These are phyloP conservation scores for Heliconius congener DNA, from an alignment of 1,140 invertebrate genomes.

Conservation along the genomic window DNA sequence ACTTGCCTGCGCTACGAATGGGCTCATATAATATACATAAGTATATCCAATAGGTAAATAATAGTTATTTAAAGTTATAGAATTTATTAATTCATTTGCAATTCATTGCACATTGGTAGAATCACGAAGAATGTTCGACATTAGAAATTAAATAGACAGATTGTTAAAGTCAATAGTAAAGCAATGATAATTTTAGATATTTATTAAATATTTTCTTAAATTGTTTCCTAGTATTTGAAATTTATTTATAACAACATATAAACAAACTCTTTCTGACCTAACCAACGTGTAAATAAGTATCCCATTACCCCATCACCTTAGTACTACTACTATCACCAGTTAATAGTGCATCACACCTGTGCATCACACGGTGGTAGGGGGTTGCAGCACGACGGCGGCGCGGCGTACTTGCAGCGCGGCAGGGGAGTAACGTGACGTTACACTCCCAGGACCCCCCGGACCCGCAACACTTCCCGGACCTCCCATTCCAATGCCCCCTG, in stretches of 20 bases:
- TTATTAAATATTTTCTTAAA: not conserved
- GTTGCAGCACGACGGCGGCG: slow-evolving; percentile 89
- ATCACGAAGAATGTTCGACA: too few relatives aligned
- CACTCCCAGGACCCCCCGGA: slow-evolving; percentile 19
- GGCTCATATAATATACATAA: too few relatives aligned
- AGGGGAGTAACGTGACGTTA: slow-evolving; percentile 79
- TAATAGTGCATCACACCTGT: slow-evolving; percentile 66
- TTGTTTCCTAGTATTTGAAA: too few relatives aligned
- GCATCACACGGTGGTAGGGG: slow-evolving; percentile 89
- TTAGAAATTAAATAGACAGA: too few relatives aligned
- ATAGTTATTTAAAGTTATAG: too few relatives aligned
- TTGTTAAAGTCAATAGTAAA: too few relatives aligned
- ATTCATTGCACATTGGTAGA: too few relatives aligned
- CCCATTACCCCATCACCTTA: not conserved
- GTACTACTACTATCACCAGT: slow-evolving; percentile 8
- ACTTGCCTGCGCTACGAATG: too few relatives aligned
- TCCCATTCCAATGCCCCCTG: slow-evolving; percentile 17
- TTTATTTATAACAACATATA: not conserved
- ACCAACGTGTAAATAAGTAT: too few relatives aligned
- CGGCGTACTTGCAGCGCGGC: slow-evolving; percentile 90
- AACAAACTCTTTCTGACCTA: too few relatives aligned
- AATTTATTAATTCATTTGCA: too few relatives aligned
- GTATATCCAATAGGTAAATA: too few relatives aligned
- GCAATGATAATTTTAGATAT: not conserved
- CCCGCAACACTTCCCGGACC: not conserved